These are phyloP conservation scores for Scaptomyza tumidula DNA, from an alignment of 2,888 invertebrate species.

Conservation along the genomic window DNA sequence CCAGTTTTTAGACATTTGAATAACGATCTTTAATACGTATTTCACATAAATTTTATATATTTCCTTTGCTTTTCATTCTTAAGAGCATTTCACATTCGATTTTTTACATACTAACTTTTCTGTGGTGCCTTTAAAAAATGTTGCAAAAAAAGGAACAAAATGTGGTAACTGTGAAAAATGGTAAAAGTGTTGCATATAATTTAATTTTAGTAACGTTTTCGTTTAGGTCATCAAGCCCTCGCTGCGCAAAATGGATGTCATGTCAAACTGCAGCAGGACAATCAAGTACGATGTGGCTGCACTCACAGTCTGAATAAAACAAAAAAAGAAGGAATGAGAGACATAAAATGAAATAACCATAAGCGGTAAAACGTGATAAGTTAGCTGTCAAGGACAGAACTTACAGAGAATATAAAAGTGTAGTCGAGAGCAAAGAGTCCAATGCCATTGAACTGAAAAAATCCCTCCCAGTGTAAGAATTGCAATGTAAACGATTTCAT, in stretches of 20 bases:
- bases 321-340: background rate
- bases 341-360: background rate
- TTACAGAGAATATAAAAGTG: conserved; percentile 84
- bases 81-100: conserved; percentile 3
- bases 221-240: conserved; percentile 74
- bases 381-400: conserved; percentile 17
- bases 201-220: conserved; percentile 21
- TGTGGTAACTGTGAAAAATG: conserved; percentile 4
- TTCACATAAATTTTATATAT: background rate
- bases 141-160: conserved; percentile 2
- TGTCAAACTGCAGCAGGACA: conserved; percentile 84
- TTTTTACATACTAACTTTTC: background rate
- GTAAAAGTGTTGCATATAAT: conserved; percentile 26
- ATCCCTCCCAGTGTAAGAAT: conserved; percentile 84
- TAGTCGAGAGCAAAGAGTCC: conserved; percentile 84
- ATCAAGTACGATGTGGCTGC: conserved; percentile 84
- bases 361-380: background rate
- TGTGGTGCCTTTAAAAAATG: conserved; percentile 13
- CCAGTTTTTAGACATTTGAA: too few species aligned
- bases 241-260: conserved; percentile 78
- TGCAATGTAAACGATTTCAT: conserved; percentile 85
- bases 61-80: background rate
- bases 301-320: conserved; percentile 81
- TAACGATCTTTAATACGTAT: background rate
- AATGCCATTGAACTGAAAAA: conserved; percentile 84